These are phyloP conservation scores for Drosophila neonasuta DNA, from an alignment of 2,888 invertebrate species.

Conservation along the genomic window DNA sequence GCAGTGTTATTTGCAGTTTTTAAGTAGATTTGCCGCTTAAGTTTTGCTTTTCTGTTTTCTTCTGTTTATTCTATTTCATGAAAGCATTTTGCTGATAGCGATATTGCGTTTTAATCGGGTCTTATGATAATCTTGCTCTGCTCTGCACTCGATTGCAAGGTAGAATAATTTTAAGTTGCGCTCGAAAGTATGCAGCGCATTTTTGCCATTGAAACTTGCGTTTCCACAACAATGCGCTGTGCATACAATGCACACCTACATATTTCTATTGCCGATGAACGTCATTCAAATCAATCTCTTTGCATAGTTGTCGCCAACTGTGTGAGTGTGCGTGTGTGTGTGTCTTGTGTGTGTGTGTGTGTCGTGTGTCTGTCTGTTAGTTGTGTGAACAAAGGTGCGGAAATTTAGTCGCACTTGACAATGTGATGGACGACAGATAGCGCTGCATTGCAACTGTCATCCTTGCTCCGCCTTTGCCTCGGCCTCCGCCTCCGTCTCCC, in stretches of 20 bases:
- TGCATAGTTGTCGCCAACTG: not conserved
- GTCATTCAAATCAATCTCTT: constrained; percentile 24
- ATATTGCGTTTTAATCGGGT: no score
- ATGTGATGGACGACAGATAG: constrained; percentile 72
- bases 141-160: not conserved
- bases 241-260: not conserved
- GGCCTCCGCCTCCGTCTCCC: not conserved
- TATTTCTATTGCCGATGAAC: constrained; percentile 5
- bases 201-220: not conserved
- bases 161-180: not conserved
- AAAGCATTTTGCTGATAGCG: no score
- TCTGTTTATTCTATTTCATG: no score
- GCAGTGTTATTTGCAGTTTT: no score
- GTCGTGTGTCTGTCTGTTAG: constrained; percentile 11
- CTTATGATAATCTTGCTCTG: no score
- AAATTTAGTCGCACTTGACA: constrained; percentile 72
- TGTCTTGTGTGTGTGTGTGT: constrained; percentile 1
- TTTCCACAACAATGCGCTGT: constrained; percentile 6
- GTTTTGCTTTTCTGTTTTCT: no score
- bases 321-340: not conserved
- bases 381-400: constrained; percentile 54
- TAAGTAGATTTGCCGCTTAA: no score
- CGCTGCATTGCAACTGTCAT: constrained; percentile 46
- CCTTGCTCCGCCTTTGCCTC: not conserved
- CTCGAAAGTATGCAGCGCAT: constrained; percentile 2